Conservation (phyloP, 2,888 invertebrate species). For the Leptinotarsa tumamoca region DNA sequence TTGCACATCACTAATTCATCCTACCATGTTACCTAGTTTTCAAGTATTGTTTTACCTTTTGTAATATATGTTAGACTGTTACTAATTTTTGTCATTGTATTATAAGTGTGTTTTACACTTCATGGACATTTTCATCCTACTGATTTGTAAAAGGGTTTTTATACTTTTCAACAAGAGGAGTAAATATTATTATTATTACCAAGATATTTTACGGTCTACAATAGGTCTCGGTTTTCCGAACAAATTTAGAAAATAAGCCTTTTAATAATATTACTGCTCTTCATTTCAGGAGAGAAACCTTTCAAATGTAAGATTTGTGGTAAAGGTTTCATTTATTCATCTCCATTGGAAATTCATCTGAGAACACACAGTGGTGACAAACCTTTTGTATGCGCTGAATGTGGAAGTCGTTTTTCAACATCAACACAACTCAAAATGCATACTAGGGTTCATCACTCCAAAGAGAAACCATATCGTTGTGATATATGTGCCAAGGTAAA, state of each 20-base stretch:
- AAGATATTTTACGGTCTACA: too few relatives aligned
- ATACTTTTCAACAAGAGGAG: too few relatives aligned
- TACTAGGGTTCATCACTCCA: slow-evolving; percentile 54
- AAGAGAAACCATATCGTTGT: slow-evolving; percentile 56
- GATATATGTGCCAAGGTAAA: slow-evolving; percentile 53
- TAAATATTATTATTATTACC: too few relatives aligned
- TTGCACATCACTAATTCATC: too few relatives aligned
- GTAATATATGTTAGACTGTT: too few relatives aligned
- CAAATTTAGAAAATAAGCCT: background rate
- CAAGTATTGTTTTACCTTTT: too few relatives aligned
- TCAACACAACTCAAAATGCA: slow-evolving; percentile 56
- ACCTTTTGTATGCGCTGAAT: slow-evolving; percentile 55
- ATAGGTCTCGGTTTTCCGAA: background rate
- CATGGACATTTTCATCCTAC: too few relatives aligned
- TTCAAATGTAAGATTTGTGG: slow-evolving; percentile 53
- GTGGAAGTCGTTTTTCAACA: slow-evolving; percentile 55
- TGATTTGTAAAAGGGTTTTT: too few relatives aligned
- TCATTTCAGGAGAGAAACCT: slow-evolving; percentile 52
- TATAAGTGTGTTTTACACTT: too few relatives aligned
- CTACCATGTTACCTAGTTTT: too few relatives aligned
- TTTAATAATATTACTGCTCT: background rate
- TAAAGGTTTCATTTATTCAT: slow-evolving; percentile 55
- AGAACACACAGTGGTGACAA: slow-evolving; percentile 56
- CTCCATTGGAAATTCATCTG: slow-evolving; percentile 54
- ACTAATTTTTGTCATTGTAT: too few relatives aligned